Evolutionary conservation across 2,113 vertebrate genomes (phyloP), one percentile per base, ranked within the genome.

Genomic region (Zosterops borbonicus): DNA sequence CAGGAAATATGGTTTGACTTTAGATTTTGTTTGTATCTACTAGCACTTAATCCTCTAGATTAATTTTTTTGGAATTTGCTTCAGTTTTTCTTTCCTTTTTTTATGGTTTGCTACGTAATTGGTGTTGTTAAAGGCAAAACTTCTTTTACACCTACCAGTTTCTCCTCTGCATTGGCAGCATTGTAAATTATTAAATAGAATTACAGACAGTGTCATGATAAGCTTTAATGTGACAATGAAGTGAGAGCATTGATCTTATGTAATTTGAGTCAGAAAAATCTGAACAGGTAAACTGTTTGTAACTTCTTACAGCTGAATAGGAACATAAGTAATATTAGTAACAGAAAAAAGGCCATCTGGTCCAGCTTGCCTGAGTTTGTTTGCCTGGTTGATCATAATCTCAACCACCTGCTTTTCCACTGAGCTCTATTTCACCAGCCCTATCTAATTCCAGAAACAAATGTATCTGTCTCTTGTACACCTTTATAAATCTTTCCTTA

Each of bases 161-260:
- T 89, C 79, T 96, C 74, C 59, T 92, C 53, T 85, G 63, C 46
- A 29, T 62, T 95, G 83, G 77, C 50, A 87, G 77, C 67, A 82
- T 31, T 91, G 92, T 97, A 96, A 96, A 95, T 95, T 96, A 93
- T 82, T 94, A 96, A 93, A 92, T 80, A 89, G 65, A 95, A 78
- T 90, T 95, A 94, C 74, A 89, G 92, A 93, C 93, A 96, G 74
- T 92, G 81, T 94, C 86, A 74, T 95, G 94, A 96, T 96, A 96
- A 95, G 86, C 92, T 95, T 96, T 96, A 95, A 96, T 94, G 94
- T 90, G 92, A 95, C 44, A 60, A 91, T 80, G 83, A 96, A 97
- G 80, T 96, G 92, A 95, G 94, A 96, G 91, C 92, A 95, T 90
- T 97, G 95, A 97, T 97, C 81, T 96, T 96, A 89, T 76, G 96